Percentiles rank a stretch among this genome's conserved stretches.
phyloP scores from a whole-genome alignment of 2,797 vertebrate genomes.

The Melanotaenia parkinsoni region DNA sequence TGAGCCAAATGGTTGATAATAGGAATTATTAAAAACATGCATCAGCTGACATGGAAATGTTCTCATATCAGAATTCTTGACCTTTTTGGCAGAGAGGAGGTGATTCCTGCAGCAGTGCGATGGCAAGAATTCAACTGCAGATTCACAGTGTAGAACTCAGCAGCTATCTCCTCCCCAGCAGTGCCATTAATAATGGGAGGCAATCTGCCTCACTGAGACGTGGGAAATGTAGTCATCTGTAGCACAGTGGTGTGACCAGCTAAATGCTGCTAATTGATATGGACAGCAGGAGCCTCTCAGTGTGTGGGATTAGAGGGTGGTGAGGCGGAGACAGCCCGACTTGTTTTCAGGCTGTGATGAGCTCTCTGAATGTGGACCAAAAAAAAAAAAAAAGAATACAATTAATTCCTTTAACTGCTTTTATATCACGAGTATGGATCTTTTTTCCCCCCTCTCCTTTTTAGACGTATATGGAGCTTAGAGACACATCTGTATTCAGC shows the following conservation, averaged over 20 bases:
- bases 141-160: constrained; percentile 61
- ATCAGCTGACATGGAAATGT: background rate
- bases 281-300: constrained; percentile 73
- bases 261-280: constrained; percentile 81
- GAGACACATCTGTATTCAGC: constrained; percentile 61
- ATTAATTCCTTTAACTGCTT: constrained; percentile 12
- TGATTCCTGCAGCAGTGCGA: constrained; percentile 57
- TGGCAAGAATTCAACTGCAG: constrained; percentile 68
- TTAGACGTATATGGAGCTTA: constrained; percentile 32
- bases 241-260: constrained; percentile 70
- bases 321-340: constrained; percentile 37
- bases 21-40: constrained; percentile 28
- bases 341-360: constrained; percentile 44
- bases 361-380: constrained; percentile 11
- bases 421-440: constrained; percentile 7
- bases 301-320: constrained; percentile 65
- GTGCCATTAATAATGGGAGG: constrained; percentile 75
- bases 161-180: constrained; percentile 59
- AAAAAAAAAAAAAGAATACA: constrained; percentile 6
- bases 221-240: constrained; percentile 80
- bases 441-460: constrained; percentile 1
- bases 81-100: constrained; percentile 53
- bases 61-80: constrained; percentile 44
- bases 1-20: constrained; percentile 34
- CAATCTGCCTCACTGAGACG: constrained; percentile 66